A percentile compares a stretch with the other conserved stretches of the same genome.
Evolutionary conservation across 2,888 invertebrate genomes (phyloP).

Genomic region (Drosophila nigricruria): DNA sequence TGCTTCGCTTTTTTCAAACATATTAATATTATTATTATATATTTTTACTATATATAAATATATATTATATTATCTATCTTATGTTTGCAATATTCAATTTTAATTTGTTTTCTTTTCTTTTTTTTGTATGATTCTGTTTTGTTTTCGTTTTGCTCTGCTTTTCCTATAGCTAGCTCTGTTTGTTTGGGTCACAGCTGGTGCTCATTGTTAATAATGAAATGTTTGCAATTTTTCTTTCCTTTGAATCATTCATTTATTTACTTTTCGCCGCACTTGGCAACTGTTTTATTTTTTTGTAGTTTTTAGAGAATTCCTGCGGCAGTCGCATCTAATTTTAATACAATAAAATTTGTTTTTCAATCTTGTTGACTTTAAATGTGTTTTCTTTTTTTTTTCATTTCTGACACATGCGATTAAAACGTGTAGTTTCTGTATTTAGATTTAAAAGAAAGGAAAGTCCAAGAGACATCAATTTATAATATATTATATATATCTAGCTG

Average conservation of each 20-base stretch:
- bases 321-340: neutral
- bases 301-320: neutral
- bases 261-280: slow-evolving; percentile 54
- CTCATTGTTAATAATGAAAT: slow-evolving; percentile 47
- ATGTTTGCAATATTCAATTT: neutral
- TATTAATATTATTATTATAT: no score
- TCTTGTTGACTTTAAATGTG: neutral
- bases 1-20: no score
- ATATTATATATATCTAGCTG: slow-evolving; percentile 25
- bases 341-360: neutral
- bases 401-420: slow-evolving; percentile 66
- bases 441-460: neutral
- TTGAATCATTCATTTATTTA: slow-evolving; percentile 11
- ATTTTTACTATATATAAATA: no score
- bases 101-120: no score
- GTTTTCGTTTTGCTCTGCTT: slow-evolving; percentile 14
- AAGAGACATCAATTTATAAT: slow-evolving; percentile 1
- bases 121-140: slow-evolving; percentile 19
- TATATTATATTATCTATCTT: no score
- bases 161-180: slow-evolving; percentile 37
- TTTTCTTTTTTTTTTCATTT: slow-evolving; percentile 27
- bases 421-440: slow-evolving; percentile 51
- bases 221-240: slow-evolving; percentile 16
- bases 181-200: slow-evolving; percentile 57
- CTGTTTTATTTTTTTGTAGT: slow-evolving; percentile 19